Base-by-base conservation (phyloP, 2,797 vertebrate genomes). In the Rhodeus uyekii region DNA sequence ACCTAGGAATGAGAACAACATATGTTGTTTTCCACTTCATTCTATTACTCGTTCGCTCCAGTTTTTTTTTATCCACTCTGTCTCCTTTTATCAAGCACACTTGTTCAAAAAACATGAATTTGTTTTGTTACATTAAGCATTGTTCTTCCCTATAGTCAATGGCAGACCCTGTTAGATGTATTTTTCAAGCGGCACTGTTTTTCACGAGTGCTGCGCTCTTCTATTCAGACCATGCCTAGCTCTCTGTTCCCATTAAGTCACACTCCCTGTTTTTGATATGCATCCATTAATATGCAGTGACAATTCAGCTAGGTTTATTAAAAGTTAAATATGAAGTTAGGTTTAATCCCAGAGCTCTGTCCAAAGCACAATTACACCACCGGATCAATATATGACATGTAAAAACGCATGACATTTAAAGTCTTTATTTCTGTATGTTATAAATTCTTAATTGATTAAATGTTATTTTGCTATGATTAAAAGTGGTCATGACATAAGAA, bases 201-300 rank as follows among this genome's bases (percentile, higher is more conserved):
- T 36, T 39, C 36, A 67, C 22, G 6, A 36, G 22, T 24, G 64
- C 64, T 67, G 64, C 36, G 1, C 22, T 22, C 5, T 39, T 65
- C 63, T 39, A 10, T 65, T 38, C 3, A 39, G 63, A 53, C 50
- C 64, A 24, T 24, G 36, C 36, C 22, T 67, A n/a, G 22, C 36
- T 24, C 36, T 67, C 64, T 67, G 36, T 39, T 67, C 64, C 22
- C 14, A 7, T 67, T 67, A 67, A 24, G 22, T 14, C 36, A 67
- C 22, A 39, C n/a, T 6, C 64, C 36, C 36, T 14, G 22, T 65
- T 38, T 65, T 22, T 65, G 63, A 24, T 38, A 67, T 39, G 24
- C 22, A 67, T 39, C 36, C 64, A 39, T 36, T 67, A 67, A 67
- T 67, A 24, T 67, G 36, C 64, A 39, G 64, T 24, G 64, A 67